Conservation (phyloP, 2,797 vertebrate genomes). For the Cynodonichthys magdalenae region DNA sequence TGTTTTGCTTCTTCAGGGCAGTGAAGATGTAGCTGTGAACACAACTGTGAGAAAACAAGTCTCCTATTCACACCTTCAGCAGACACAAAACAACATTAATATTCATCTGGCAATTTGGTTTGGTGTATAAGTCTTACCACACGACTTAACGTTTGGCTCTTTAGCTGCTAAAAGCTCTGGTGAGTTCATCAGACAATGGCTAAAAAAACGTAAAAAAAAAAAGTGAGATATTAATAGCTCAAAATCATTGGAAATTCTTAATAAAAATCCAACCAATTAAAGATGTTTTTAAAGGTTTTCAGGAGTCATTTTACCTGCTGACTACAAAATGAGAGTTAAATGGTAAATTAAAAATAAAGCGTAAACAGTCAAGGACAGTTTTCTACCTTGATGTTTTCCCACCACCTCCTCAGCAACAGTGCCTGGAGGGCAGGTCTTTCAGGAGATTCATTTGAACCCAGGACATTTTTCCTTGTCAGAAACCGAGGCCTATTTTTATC, state of each 20-base stretch:
- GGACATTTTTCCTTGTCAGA: slow-evolving; percentile 65
- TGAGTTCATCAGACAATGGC: neutral
- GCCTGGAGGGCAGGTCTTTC: slow-evolving; percentile 41
- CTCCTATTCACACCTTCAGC: neutral
- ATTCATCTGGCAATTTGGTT: neutral
- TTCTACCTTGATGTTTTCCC: slow-evolving; percentile 34
- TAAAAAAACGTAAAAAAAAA: too few species aligned
- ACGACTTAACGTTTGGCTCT: neutral
- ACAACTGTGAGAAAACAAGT: slow-evolving; percentile 5
- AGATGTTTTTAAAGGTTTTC: too few species aligned
- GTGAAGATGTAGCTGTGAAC: slow-evolving; percentile 6
- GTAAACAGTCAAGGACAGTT: slow-evolving; percentile 31
- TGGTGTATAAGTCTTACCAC: too few species aligned
- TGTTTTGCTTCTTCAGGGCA: slow-evolving; percentile 1
- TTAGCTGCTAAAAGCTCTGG: neutral
- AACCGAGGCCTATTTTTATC: slow-evolving; percentile 61
- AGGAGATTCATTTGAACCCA: slow-evolving; percentile 55
- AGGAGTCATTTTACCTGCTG: neutral
- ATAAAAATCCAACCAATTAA: too few species aligned
- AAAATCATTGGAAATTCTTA: too few species aligned
- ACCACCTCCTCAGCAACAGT: slow-evolving; percentile 19
- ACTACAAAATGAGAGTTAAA: neutral
- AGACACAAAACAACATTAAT: neutral
- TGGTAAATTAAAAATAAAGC: neutral
- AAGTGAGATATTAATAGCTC: too few species aligned